Base-by-base conservation (phyloP, 1,140 invertebrate genomes). In the Drosophila serrata region DNA sequence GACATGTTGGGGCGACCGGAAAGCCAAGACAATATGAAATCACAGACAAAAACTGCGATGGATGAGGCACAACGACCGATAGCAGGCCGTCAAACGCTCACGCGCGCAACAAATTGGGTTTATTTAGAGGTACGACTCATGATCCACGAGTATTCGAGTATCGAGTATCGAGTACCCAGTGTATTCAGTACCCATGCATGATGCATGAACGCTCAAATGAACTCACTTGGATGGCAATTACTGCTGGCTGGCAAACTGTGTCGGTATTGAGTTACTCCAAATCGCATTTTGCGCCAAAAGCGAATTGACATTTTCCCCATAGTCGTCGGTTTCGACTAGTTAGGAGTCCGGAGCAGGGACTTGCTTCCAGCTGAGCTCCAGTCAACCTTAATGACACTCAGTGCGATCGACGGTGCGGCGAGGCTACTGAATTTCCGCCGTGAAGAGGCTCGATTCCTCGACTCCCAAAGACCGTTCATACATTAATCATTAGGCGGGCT, bases 361-460 rank as follows among this genome's bases (percentile, higher is more conserved):
- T 12, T 27, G 62, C 27, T 37, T 88, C 85, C 85, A 85, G 84
- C 84, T 88, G 84, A 51, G 84, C 55, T 75, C 58, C 67, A 84
- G 85, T 88, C 86, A 81, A 90, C 74, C 87, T 68, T 85, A 90
- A 90, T 88, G 85, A 90, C 81, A 85, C 85, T 90, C 81, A 68
- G 48, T 49, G 72, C 80, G 84, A 87, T 87, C 84, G 84, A 87
- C 80, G 68, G 76, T 57, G 76, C 76, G 59, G 84, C 61, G 49
- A 68, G 73, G 81, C 85, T 90, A 85, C 85, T 90, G 85, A 63
- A 88, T 78, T 82, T 76, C 37, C 42, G 65, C 45, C 29, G 46
- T 40, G 65, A 75, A 68, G 5, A 49, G 24, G 51, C 29, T 24
- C n/a, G 17, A 29, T 0, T 8, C 5, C 17, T 12, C 49, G 31